Evolutionary conservation across 2,888 invertebrate species (phyloP).

Genomic region (Trypoxylon attenuatum): DNA sequence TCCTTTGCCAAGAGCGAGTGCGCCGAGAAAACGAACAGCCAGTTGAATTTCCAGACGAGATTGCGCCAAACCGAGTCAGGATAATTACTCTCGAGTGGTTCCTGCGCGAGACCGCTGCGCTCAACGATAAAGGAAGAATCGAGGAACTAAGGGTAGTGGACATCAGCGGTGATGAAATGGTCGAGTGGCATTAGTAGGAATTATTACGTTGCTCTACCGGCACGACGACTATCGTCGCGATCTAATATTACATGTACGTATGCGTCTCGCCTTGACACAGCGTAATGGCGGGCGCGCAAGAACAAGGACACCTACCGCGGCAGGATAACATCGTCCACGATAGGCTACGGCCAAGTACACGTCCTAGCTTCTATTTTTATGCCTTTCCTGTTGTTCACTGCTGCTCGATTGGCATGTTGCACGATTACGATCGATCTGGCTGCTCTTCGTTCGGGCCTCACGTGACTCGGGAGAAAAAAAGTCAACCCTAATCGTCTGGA

Average conservation of each 20-base stretch:
- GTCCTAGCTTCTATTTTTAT: constrained; percentile 51
- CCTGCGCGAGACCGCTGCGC: neutral
- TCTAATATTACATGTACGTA: constrained; percentile 50
- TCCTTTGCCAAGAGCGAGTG: constrained; percentile 1
- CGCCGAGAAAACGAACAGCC: neutral
- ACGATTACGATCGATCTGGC: constrained; percentile 48
- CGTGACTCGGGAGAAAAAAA: neutral
- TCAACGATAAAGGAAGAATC: neutral
- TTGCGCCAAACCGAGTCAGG: neutral
- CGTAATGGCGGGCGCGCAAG: constrained; percentile 57
- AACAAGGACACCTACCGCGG: constrained; percentile 57
- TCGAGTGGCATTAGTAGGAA: constrained; percentile 10
- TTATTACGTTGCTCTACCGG: constrained; percentile 30
- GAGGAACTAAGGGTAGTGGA: neutral
- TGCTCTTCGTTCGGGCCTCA: constrained; percentile 26
- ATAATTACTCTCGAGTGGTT: neutral
- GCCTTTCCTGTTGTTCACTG: constrained; percentile 38
- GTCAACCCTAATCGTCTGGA: neutral
- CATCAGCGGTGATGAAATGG: neutral
- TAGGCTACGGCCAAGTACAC: constrained; percentile 58
- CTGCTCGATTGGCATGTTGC: constrained; percentile 40
- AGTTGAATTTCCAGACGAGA: neutral
- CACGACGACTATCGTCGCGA: constrained; percentile 37
- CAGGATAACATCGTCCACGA: constrained; percentile 58
- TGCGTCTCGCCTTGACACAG: constrained; percentile 63